phyloP scores from a whole-genome alignment of 2,113 vertebrate genomes.

The Actenoides hombroni region DNA sequence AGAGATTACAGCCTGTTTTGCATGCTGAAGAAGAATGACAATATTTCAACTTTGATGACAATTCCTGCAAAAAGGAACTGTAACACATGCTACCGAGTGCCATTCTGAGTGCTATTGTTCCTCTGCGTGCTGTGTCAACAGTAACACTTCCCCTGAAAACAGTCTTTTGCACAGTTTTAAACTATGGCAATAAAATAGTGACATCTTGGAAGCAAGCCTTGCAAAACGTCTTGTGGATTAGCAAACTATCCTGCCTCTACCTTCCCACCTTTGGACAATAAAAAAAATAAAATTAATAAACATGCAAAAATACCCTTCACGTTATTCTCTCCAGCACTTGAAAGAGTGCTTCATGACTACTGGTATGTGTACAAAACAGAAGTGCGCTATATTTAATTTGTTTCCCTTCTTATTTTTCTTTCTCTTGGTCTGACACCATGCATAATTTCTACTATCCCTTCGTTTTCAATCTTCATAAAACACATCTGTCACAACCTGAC shows the following conservation, averaged over 20 bases:
- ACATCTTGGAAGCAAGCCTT: background rate
- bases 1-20: background rate
- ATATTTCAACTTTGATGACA: background rate
- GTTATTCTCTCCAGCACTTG: background rate
- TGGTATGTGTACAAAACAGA: fast-evolving
- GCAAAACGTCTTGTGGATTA: background rate
- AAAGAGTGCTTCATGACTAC: background rate
- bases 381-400: background rate
- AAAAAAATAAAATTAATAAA: background rate
- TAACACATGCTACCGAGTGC: background rate
- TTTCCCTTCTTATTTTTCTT: background rate
- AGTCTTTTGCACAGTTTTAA: background rate
- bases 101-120: background rate
- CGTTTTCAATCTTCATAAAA: background rate
- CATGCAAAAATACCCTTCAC: background rate
- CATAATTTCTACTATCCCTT: background rate
- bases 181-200: background rate
- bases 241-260: background rate
- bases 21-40: background rate
- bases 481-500: background rate
- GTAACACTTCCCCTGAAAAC: background rate
- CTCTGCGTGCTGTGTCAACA: background rate
- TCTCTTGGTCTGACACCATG: background rate
- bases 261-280: background rate
- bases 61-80: background rate